A percentile compares a stretch with the other conserved stretches of the same genome.
phyloP scores from a whole-genome alignment of 2,113 vertebrate species.

The Trinectes maculatus region DNA sequence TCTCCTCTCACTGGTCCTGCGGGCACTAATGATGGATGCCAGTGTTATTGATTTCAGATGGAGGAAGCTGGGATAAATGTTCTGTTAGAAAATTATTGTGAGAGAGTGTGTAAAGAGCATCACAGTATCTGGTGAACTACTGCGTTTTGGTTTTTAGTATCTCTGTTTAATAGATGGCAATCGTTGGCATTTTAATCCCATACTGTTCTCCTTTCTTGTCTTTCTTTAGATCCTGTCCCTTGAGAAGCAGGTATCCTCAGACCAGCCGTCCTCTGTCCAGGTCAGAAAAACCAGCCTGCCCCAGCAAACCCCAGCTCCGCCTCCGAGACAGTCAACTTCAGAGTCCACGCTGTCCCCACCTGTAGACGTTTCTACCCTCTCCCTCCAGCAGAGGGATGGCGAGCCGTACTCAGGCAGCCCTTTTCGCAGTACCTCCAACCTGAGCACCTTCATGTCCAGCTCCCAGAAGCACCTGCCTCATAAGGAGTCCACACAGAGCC shows the following conservation, averaged over 20 bases:
- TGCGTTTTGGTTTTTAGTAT: too few species aligned
- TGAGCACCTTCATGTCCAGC: conserved; percentile 78
- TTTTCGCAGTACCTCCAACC: conserved; percentile 83
- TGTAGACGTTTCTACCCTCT: conserved; percentile 70
- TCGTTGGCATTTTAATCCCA: neutral
- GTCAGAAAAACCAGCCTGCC: conserved; percentile 84
- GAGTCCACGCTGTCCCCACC: conserved; percentile 53
- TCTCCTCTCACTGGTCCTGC: neutral
- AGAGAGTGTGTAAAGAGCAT: too few species aligned
- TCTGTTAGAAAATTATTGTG: neutral
- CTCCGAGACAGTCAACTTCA: conserved; percentile 42
- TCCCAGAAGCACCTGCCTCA: conserved; percentile 86
- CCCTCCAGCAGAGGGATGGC: conserved; percentile 69
- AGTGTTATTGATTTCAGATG: conserved; percentile 12
- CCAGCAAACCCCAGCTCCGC: conserved; percentile 35
- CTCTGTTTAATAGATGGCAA: too few species aligned
- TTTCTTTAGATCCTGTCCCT: conserved; percentile 86
- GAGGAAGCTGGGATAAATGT: conserved; percentile 1
- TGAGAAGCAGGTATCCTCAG: conserved; percentile 85
- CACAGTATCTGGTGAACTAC: too few species aligned
- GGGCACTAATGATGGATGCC: neutral
- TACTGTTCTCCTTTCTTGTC: conserved; percentile 8
- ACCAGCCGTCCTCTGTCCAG: conserved; percentile 88
- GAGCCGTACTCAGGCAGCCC: conserved; percentile 81
- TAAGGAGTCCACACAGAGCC: conserved; percentile 93